These are phyloP conservation scores for Blastobasis lacticolella DNA, from an alignment of 2,888 invertebrate species.

Conservation along the genomic window DNA sequence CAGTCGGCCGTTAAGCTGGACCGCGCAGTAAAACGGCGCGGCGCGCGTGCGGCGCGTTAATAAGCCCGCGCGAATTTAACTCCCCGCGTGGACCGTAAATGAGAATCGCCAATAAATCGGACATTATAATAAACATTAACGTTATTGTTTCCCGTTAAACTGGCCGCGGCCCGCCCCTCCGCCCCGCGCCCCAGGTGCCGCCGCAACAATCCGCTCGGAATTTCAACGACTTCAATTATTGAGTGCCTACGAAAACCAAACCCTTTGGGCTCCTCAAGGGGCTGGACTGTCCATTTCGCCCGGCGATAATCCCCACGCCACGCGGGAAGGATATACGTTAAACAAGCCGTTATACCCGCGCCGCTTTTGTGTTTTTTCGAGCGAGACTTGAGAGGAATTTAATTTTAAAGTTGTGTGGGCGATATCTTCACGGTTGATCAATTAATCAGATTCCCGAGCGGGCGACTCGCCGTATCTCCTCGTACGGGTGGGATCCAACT, in stretches of 20 bases:
- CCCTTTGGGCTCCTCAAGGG: constrained; percentile 66
- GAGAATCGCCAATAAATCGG: constrained; percentile 68
- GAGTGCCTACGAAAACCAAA: constrained; percentile 64
- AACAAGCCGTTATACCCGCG: constrained; percentile 45
- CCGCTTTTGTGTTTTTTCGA: constrained; percentile 36
- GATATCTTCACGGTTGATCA: constrained; percentile 4
- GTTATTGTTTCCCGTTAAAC: constrained; percentile 65
- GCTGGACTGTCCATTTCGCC: constrained; percentile 62
- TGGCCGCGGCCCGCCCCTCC: constrained; percentile 18
- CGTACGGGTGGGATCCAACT: too few species aligned
- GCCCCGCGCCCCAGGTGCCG: constrained; percentile 41
- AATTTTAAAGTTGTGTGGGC: constrained; percentile 29
- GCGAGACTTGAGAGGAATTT: constrained; percentile 27
- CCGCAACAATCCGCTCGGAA: constrained; percentile 65
- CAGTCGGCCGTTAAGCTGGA: constrained; percentile 46
- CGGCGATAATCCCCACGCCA: constrained; percentile 54
- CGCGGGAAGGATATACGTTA: constrained; percentile 42
- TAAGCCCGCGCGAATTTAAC: constrained; percentile 53
- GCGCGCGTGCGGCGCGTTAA: constrained; percentile 46
- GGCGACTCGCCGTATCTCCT: too few species aligned
- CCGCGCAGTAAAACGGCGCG: constrained; percentile 49
- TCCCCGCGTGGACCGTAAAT: constrained; percentile 50
- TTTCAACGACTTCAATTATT: constrained; percentile 73
- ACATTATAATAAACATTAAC: constrained; percentile 70
- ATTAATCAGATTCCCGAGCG: constrained; percentile 2